These are phyloP conservation scores for Cyanoramphus novaezelandiae DNA, from an alignment of 2,113 vertebrate genomes.

Conservation along the genomic window DNA sequence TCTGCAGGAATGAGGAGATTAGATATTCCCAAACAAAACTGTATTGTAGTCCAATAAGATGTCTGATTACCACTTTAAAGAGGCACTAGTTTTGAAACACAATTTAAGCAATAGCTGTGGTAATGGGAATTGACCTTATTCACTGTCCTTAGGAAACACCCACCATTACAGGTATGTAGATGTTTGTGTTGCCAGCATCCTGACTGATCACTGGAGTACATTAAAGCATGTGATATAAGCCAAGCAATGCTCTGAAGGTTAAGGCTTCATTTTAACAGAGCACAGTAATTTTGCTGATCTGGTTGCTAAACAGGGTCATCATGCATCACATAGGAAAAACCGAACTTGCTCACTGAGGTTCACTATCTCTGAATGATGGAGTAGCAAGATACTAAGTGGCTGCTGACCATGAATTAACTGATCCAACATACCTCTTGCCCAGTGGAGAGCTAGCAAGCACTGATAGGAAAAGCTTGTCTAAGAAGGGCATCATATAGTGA, in stretches of 20 bases:
- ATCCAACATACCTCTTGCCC: neutral
- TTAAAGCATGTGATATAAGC: neutral
- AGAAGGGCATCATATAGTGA: neutral
- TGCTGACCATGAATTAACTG: neutral
- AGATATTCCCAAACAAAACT: neutral
- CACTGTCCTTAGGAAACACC: neutral
- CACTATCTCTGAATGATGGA: neutral
- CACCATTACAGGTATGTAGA: neutral
- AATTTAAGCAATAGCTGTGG: neutral
- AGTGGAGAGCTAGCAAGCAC: neutral
- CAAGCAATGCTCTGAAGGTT: neutral
- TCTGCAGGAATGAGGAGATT: neutral
- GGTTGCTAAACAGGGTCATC: neutral
- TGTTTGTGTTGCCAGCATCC: neutral
- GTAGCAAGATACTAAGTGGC: neutral
- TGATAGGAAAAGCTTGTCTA: rapidly evolving
- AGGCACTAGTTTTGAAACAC: neutral
- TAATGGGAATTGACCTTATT: neutral
- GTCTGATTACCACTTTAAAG: neutral
- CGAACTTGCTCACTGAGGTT: neutral
- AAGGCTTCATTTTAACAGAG: neutral
- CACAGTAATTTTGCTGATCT: neutral
- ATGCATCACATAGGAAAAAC: neutral
- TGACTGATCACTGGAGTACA: neutral
- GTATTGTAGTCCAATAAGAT: neutral